These are phyloP conservation scores for Sycon ciliatum DNA, from an alignment of 37 sponge, comb jelly and placozoan genomes.

Conservation along the genomic window DNA sequence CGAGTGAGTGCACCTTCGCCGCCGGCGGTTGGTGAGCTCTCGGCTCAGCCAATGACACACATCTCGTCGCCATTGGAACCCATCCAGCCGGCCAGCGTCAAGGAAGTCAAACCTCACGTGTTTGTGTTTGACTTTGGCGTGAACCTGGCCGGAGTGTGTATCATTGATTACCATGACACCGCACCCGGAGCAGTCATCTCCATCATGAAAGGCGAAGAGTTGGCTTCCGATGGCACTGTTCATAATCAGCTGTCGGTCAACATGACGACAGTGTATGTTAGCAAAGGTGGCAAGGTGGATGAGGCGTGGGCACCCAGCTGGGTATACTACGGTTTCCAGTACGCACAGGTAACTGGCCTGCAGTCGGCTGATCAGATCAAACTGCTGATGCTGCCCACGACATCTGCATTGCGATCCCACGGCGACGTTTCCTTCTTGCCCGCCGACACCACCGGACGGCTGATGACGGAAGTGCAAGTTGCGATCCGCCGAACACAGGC, in stretches of 20 bases:
- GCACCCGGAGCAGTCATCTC: background rate
- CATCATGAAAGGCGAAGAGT: background rate
- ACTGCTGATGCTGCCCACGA: too few species aligned
- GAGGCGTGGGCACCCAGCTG: background rate
- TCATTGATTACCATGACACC: background rate
- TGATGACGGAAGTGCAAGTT: too few species aligned
- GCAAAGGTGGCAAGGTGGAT: background rate
- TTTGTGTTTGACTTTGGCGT: conserved; percentile 11
- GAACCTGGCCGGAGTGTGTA: background rate
- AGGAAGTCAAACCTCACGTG: background rate
- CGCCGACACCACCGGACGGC: background rate
- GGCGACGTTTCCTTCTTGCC: background rate
- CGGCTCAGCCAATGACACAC: too few species aligned
- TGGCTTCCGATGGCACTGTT: background rate
- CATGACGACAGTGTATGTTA: background rate
- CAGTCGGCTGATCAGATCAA: background rate
- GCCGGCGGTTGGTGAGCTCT: too few species aligned
- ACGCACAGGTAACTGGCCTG: background rate
- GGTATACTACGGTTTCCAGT: background rate
- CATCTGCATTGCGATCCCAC: too few species aligned
- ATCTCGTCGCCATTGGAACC: too few species aligned
- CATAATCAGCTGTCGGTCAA: background rate
- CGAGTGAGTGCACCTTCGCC: too few species aligned
- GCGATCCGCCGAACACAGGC: too few species aligned
- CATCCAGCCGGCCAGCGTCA: background rate